These are phyloP conservation scores for Bufo bufo DNA, from an alignment of 2,113 vertebrate species.

Conservation along the genomic window DNA sequence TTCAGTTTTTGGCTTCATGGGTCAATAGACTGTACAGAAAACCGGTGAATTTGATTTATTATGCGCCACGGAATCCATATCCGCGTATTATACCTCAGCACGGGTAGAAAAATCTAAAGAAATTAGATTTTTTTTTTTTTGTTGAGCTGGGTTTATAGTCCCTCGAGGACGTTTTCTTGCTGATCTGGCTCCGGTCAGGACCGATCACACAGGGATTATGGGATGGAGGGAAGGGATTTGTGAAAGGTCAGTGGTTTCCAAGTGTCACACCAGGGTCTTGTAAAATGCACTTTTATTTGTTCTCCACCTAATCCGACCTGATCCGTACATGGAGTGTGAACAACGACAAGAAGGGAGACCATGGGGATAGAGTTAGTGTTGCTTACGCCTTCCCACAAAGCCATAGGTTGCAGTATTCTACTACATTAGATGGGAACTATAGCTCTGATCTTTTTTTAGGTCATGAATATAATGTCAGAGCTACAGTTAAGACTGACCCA, in stretches of 20 bases:
- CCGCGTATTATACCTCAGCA: not conserved
- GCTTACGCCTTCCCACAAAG: too few species aligned
- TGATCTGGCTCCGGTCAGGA: not conserved
- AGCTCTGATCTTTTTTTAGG: not conserved
- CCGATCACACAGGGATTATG: not conserved
- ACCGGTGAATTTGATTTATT: not conserved
- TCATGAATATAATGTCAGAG: not conserved
- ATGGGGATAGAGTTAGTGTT: not conserved
- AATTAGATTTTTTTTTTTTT: not conserved
- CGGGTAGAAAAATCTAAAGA: not conserved
- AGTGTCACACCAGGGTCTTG: not conserved
- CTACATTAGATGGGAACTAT: not conserved
- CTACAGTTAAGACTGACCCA: too few species aligned
- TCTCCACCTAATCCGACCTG: not conserved
- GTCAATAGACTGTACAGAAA: not conserved
- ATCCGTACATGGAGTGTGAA: not conserved
- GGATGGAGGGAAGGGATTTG: not conserved
- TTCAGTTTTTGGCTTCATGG: not conserved
- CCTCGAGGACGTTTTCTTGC: not conserved
- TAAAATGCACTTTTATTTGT: not conserved
- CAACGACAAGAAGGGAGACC: not conserved
- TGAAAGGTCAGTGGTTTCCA: conserved; percentile 18
- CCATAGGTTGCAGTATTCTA: not conserved
- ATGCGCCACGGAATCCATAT: not conserved
- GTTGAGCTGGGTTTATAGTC: not conserved